Evolutionary conservation across 2,797 vertebrate genomes (phyloP), one percentile per base, ranked within the genome.

Genomic region (Danio aesculapii): DNA sequence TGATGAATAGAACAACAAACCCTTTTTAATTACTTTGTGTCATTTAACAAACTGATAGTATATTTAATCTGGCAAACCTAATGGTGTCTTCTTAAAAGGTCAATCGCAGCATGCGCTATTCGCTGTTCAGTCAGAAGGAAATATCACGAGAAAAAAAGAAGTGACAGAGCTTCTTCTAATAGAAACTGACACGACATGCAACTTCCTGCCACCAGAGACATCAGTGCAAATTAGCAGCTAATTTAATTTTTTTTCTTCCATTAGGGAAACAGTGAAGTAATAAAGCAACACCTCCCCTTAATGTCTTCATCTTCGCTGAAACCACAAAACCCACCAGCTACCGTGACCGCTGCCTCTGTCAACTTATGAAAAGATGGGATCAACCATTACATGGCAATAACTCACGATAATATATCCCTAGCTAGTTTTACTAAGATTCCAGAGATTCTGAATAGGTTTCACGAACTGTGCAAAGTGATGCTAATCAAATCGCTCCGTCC

Each of bases 201-300:
- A 93, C 92, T 92, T 91, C 77, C 72, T 90, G 92, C 93, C 93
- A 92, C 92, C 79, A 90, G 88, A 90, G 95, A 95, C 93, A 89
- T 93, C 94, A 90, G 82, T 90, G 91, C 90, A 96, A 96, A 95
- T 96, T 95, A 96, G 90, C 91, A 88, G 95, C 95, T 95, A 95
- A 96, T 97, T 96, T 95, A 92, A 95, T 94, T 95, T 94, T 82
- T 93, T 93, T 91, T 81, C 71, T 75, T 94, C 91, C 91, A 94
- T 95, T 94, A 92, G 91, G 87, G 93, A 94, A 95, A 96, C 94
- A 94, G 93, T 84, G 91, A 91, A 93, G 93, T 90, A 94, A 91
- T 92, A 95, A 94, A 90, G 92, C 90, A 91, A 92, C 90, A 92
- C 90, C 90, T 92, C 94, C 95, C 94, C 95, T 96, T 96, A 96